Evolutionary conservation across 2,113 vertebrate species (phyloP).

Genomic region (Excalfactoria chinensis): DNA sequence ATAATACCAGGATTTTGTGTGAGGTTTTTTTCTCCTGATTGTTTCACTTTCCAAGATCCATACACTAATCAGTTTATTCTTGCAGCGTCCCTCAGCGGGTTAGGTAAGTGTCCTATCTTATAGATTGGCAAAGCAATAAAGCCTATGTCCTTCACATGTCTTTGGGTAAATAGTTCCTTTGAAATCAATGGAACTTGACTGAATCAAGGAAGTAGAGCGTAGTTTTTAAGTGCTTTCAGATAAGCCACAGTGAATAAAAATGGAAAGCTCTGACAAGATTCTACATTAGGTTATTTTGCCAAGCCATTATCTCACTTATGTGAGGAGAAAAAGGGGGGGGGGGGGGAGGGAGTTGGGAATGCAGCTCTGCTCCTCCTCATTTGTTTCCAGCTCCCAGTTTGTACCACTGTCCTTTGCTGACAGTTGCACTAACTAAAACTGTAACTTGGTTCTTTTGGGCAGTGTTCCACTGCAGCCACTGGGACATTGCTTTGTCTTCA

Average conservation of each 20-base stretch:
- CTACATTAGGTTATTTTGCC: neutral
- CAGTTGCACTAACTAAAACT: neutral
- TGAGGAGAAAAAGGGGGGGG: neutral
- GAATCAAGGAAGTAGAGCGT: neutral
- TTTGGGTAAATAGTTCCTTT: slow-evolving; percentile 2
- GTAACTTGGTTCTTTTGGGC: neutral
- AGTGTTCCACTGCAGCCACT: fast-evolving
- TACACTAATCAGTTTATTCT: neutral
- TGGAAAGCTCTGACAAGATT: neutral
- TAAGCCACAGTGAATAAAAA: neutral
- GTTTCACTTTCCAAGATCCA: neutral
- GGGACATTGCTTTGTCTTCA: neutral
- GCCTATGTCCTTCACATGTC: slow-evolving; percentile 2
- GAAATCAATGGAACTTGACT: slow-evolving; percentile 1
- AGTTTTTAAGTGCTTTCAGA: slow-evolving; percentile 3
- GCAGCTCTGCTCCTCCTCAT: neutral
- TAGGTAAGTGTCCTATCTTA: neutral
- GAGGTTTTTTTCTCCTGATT: neutral
- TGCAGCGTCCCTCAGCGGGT: slow-evolving; percentile 6
- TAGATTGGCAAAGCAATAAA: slow-evolving; percentile 5
- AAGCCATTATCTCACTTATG: neutral
- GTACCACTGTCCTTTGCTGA: neutral
- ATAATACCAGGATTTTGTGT: neutral
- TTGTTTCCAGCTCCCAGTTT: neutral
- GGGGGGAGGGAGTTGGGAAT: neutral